Percentiles rank a stretch among this genome's conserved stretches.
These are phyloP conservation scores for Taphrorychus bicolor DNA, from an alignment of 2,888 invertebrate species.

Conservation along the genomic window DNA sequence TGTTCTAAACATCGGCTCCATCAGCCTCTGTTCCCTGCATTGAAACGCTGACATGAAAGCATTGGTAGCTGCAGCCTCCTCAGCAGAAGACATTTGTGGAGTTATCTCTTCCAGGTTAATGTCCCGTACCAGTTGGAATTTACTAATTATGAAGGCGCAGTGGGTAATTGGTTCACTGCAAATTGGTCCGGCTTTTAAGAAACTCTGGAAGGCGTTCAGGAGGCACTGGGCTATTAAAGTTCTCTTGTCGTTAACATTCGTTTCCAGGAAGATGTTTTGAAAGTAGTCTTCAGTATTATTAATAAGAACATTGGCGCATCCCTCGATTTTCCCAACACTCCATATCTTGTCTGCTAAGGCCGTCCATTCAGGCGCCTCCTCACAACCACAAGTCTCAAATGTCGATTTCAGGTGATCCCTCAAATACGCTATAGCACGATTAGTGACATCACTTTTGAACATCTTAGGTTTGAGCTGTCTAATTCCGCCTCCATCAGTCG, in stretches of 20 bases:
- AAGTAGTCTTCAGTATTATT: conserved; percentile 77
- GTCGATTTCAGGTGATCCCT: conserved; percentile 67
- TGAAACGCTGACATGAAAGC: conserved; percentile 89
- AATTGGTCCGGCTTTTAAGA: conserved; percentile 85
- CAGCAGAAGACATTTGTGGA: conserved; percentile 42
- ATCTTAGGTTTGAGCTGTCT: conserved; percentile 33
- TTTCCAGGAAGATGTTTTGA: conserved; percentile 63
- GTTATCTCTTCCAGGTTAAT: conserved; percentile 61
- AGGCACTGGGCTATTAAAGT: conserved; percentile 78
- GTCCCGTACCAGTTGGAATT: conserved; percentile 68
- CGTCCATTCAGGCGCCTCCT: conserved; percentile 57
- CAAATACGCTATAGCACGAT: conserved; percentile 47
- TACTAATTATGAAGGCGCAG: conserved; percentile 88
- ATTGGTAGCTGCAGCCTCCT: conserved; percentile 56
- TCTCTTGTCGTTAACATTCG: conserved; percentile 62
- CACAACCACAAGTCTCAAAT: conserved; percentile 62
- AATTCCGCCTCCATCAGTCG: conserved; percentile 53
- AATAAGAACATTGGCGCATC: conserved; percentile 88
- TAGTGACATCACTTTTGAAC: conserved; percentile 48
- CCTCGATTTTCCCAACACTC: conserved; percentile 90
- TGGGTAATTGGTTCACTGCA: conserved; percentile 98
- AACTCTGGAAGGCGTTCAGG: conserved; percentile 86
- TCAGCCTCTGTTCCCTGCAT: conserved; percentile 85
- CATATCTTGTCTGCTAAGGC: conserved; percentile 73
- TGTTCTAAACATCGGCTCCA: conserved; percentile 86